Base-by-base conservation (phyloP, 1,140 invertebrate genomes). In the Brachystomella parvula region DNA sequence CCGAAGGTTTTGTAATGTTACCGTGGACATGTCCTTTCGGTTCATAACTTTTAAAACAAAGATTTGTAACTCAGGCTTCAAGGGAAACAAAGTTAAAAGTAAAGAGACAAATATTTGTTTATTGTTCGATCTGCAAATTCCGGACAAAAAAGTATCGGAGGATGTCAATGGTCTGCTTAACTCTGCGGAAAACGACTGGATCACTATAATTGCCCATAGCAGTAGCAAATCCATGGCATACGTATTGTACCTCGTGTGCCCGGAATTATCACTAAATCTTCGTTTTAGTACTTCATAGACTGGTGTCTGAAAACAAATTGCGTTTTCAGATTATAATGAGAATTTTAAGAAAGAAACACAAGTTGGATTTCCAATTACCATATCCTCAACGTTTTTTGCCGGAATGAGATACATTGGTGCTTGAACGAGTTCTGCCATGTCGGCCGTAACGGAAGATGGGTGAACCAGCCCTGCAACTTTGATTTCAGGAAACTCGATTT, bases 401-500 rank as follows among this genome's bases (percentile, higher is more conserved):
- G 71, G 71, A 17, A 70, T 29, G 0, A 73, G 31, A 26, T 66
- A 68, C 57, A 65, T 68, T 26, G 71, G 66, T 47, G n/a, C 39
- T 35, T 62, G 44, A 15, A 67, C 61, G 29, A 53, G 29, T n/a
- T 68, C 17, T 12, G 64, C 64, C 47, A 68, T 66, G 26, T 47
- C 19, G 35, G 47, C 67, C 35, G n/a, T 47, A 24, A 68, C 60
- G 15, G 29, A 56, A 2, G 68, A 66, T n/a, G 71, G 66, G 63
- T 70, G 69, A 47, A 73, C 58, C 21, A 67, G 35, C 3, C 64
- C 71, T 1, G 69, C 67, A n/a, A 53, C 71, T 44, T 64, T 61
- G 29, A 73, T 67, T 3, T 66, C 59, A 15, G 56, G 49, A 17
- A 53, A n/a, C 17, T 73, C 62, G 0, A 59, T 47, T 1, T 60